phyloP scores from a whole-genome alignment of 2,797 vertebrate species.

The Tympanoctomys barrerae region DNA sequence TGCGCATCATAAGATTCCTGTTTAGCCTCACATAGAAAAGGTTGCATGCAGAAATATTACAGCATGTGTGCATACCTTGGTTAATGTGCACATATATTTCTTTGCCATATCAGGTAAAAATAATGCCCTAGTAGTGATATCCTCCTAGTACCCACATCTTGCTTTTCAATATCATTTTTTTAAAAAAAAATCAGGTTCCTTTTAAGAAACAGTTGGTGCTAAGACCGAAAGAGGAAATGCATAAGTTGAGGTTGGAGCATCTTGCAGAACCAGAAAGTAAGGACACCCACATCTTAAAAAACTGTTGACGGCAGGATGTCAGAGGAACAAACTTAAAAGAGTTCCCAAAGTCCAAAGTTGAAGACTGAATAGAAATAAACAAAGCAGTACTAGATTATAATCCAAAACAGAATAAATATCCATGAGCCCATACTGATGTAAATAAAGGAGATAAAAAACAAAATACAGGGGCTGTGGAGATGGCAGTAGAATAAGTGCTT shows the following conservation, averaged over 20 bases:
- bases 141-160: not conserved
- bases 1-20: not conserved
- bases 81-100: not conserved
- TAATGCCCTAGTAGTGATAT: not conserved
- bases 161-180: not conserved
- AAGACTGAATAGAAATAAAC: not conserved
- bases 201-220: not conserved
- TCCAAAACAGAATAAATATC: not conserved
- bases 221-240: not conserved
- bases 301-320: not conserved
- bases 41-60: not conserved
- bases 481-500: no score
- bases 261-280: not conserved
- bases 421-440: not conserved
- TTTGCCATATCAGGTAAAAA: not conserved
- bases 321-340: not conserved
- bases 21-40: not conserved
- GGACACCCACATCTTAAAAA: not conserved
- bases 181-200: no score
- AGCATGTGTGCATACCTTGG: fast-evolving
- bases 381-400: not conserved
- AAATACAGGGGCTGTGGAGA: no score
- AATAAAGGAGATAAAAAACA: not conserved
- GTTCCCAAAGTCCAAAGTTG: not conserved
- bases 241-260: not conserved